Base-by-base conservation (phyloP, 2,797 vertebrate genomes). In the Neosalanx taihuensis region DNA sequence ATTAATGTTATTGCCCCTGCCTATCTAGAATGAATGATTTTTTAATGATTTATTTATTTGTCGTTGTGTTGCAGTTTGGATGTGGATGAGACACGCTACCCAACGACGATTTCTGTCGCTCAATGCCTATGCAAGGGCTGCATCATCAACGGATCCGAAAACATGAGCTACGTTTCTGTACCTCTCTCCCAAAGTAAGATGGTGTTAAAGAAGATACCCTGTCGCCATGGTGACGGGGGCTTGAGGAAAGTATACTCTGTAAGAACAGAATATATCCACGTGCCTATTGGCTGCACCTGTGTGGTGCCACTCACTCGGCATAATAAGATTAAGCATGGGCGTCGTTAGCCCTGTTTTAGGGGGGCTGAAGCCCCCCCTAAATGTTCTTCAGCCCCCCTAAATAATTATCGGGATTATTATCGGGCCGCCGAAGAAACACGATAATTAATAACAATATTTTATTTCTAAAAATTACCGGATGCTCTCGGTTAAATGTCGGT, bases 231-330 rank as follows among this genome's bases (percentile, higher is more conserved):
- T 0, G 60, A 75, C 2, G n/a, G 71, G 0, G 10, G 5, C 0
- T 46, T 9, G 12, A 9, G 1, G 41, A 46, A 12, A 3, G 56
- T 69, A 23, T 89, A 91, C 9, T 10, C 60, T 67, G 89, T 92
- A 5, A 70, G 84, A 4, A 31, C 82, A 0, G 82, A 90, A 1
- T 85, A 63, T 82, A 89, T 92, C 33, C 2, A 63, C 0, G 92
- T 97, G 13, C 81, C 90, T 0, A 91, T 98, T 23, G 96, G 90
- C 58, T 99, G 96, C 35, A 94, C 94, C 64, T 97, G 96, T 0
- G 90, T 83, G 18, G 79, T 89, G 53, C 88, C 90, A 64, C 7
- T 0, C 7, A 46, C 2, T 3, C 10, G 41, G 2, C 37, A 46
- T 41, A 41, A 64, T 4, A 15, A 6, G 6, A 9, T 13, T 33